phyloP scores from a whole-genome alignment of 2,888 invertebrate species.

The Mythimna albipuncta region DNA sequence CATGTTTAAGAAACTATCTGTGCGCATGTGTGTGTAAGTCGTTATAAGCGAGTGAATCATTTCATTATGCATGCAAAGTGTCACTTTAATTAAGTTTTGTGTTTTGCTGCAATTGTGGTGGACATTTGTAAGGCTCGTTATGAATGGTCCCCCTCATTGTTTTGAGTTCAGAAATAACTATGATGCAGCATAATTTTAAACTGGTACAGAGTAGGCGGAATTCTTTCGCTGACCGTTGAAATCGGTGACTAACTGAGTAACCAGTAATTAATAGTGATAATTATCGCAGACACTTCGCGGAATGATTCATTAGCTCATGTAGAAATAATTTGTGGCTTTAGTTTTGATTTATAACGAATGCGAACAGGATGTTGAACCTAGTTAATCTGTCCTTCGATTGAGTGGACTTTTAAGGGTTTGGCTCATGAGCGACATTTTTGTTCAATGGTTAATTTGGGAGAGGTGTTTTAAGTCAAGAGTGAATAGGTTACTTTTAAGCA shows the following conservation, averaged over 20 bases:
- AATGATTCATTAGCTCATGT: conserved; percentile 55
- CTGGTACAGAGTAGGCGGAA: conserved; percentile 53
- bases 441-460: conserved; percentile 20
- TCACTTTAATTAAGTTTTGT: conserved; percentile 89
- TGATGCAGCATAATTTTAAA: conserved; percentile 76
- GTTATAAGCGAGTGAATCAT: conserved; percentile 81
- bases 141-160: conserved; percentile 78
- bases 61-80: conserved; percentile 87
- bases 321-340: conserved; percentile 50
- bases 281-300: conserved; percentile 60
- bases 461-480: no score
- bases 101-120: conserved; percentile 81
- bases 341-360: conserved; percentile 56
- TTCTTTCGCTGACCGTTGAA: conserved; percentile 49
- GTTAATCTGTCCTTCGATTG: conserved; percentile 34
- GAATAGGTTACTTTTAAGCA: no score
- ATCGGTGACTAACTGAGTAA: conserved; percentile 55
- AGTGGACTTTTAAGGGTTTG: conserved; percentile 24
- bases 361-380: conserved; percentile 56
- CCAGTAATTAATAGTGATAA: conserved; percentile 65
- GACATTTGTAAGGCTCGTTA: conserved; percentile 82
- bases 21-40: conserved; percentile 58
- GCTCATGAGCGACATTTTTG: conserved; percentile 18
- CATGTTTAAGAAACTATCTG: conserved; percentile 65
- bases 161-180: conserved; percentile 79